Evolutionary conservation across 2,113 vertebrate species (phyloP), one percentile per base, ranked within the genome.

Genomic region (Circaetus gallicus): DNA sequence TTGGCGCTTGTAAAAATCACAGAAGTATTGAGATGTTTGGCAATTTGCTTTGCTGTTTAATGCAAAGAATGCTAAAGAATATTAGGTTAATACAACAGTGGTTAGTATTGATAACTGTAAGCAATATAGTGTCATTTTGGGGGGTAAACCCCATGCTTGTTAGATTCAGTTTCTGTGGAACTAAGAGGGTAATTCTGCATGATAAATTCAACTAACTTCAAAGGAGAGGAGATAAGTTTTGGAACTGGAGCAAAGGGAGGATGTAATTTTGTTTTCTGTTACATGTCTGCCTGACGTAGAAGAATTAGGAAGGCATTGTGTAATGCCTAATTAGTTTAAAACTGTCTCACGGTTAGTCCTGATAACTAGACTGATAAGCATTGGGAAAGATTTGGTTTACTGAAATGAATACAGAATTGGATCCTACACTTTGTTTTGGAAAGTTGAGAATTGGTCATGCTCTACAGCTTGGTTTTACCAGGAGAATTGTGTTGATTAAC

Each of bases 121-220:
- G 9, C 19, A 36, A 11, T 9, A 7, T 6, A 9, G 13, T n/a
- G 10, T n/a, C 4, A 3, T n/a, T 47, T 55, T 5, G 1, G 12
- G 63, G 11, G 5, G 2, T 31, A 58, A 53, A 8, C 2, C 16
- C 24, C 8, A 3, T 29, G 47, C 31, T 36, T 50, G 16, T 50
- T 40, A 19, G 32, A 34, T 80, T 49, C 11, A 4, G 22, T 36
- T 56, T 32, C 42, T 38, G 32, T 55, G 31, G 29, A 61, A 20
- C 31, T 24, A 24, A 36, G 59, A 43, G 19, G 22, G 13, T 67
- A 28, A 9, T 38, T 66, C 59, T 45, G 24, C 10, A 3, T 8
- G 36, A 12, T 32, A 10, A 85, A 49, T 17, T 20, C 42, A 66
- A 4, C 11, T 24, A 28, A 24, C 0, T 4, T 34, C 26, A n/a